Percentiles rank a stretch among this genome's conserved stretches.
Evolutionary conservation across 2,113 vertebrate genomes (phyloP).

Genomic region (Condylura cristata): DNA sequence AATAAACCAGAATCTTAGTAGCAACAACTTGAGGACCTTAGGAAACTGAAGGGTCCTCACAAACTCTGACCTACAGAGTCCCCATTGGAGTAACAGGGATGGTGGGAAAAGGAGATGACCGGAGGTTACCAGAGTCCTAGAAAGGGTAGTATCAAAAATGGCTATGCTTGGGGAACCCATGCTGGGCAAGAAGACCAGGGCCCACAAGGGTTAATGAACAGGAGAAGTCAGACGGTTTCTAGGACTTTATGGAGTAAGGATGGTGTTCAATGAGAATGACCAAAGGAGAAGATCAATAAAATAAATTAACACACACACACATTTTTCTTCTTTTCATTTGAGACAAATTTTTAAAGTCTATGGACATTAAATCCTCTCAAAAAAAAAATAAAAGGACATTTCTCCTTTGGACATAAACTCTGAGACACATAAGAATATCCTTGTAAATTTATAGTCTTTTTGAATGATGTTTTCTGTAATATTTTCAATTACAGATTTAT

Average conservation of each 20-base stretch:
- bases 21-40: neutral
- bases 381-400: neutral
- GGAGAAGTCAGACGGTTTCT: neutral
- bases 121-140: neutral
- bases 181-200: neutral
- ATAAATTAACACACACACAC: neutral
- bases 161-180: neutral
- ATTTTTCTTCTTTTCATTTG: neutral
- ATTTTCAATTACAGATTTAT: constrained; percentile 77
- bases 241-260: neutral
- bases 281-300: neutral
- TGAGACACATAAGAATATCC: constrained; percentile 23
- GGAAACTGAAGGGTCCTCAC: neutral
- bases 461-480: constrained; percentile 61
- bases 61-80: neutral
- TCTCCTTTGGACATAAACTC: constrained; percentile 27
- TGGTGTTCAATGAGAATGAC: neutral
- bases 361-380: neutral
- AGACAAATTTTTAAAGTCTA: neutral
- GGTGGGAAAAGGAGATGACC: neutral
- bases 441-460: constrained; percentile 54
- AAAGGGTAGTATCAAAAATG: neutral
- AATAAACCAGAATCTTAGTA: neutral
- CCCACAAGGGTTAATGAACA: neutral
- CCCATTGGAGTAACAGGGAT: neutral